A percentile compares a stretch with the other conserved stretches of the same genome.
Evolutionary conservation across 1,140 invertebrate species (phyloP).

Genomic region (Stenopsyche tienmushanensis): DNA sequence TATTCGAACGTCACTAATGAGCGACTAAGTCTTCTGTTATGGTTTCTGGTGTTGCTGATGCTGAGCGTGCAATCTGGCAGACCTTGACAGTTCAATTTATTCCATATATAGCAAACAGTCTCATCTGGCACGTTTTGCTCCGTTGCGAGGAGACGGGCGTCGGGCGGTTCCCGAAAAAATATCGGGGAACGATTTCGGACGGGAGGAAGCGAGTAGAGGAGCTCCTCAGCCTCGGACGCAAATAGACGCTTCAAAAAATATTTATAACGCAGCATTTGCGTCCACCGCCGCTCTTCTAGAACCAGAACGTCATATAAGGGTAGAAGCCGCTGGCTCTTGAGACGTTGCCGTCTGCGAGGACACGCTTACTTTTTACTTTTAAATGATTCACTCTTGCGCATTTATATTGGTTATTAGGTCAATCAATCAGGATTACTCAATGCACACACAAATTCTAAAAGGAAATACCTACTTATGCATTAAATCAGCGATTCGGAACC

Average conservation of each 20-base stretch:
- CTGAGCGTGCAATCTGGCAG: not conserved
- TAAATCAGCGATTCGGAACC: too few species aligned
- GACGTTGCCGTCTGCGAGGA: too few species aligned
- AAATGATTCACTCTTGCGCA: not conserved
- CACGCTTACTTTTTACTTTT: not conserved
- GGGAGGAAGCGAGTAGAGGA: not conserved
- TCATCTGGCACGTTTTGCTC: not conserved
- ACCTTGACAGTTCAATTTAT: not conserved
- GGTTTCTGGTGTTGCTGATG: not conserved
- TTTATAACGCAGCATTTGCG: not conserved
- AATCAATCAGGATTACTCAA: not conserved
- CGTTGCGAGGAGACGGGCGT: not conserved
- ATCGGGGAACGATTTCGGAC: not conserved
- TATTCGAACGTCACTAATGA: too few species aligned
- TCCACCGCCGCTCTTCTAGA: too few species aligned
- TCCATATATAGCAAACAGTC: not conserved
- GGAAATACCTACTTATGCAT: too few species aligned
- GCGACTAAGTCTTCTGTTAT: too few species aligned
- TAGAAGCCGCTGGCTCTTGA: too few species aligned
- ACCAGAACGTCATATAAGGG: not conserved
- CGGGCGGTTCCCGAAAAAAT: not conserved
- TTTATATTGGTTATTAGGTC: not conserved
- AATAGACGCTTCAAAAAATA: not conserved
- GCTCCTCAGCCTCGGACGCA: not conserved
- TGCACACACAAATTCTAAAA: too few species aligned